Evolutionary conservation across 2,888 invertebrate genomes (phyloP).

Genomic region (Erebia epiphron): DNA sequence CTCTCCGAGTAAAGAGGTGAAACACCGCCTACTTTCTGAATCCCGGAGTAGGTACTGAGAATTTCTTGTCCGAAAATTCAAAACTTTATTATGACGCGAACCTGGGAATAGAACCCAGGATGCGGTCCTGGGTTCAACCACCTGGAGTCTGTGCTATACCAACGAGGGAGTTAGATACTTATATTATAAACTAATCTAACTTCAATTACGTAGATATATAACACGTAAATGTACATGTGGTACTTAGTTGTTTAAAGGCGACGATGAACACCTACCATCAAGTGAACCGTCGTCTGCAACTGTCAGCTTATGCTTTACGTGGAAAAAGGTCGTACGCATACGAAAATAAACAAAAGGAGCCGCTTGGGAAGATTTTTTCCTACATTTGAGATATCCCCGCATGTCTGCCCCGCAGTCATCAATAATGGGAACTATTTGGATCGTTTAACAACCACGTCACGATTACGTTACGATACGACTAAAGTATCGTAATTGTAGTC

Average conservation of each 20-base stretch:
- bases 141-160: too few species aligned
- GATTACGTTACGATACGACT: conserved; percentile 36
- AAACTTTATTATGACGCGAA: too few species aligned
- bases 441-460: conserved; percentile 36
- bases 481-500: too few species aligned
- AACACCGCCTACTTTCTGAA: too few species aligned
- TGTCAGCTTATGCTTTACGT: conserved; percentile 11
- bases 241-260: background rate
- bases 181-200: too few species aligned
- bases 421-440: conserved; percentile 48
- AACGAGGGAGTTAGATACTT: too few species aligned
- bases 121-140: too few species aligned
- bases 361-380: conserved; percentile 32
- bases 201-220: too few species aligned
- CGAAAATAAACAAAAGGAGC: conserved; percentile 28
- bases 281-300: conserved; percentile 17
- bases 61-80: too few species aligned
- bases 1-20: too few species aligned
- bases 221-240: background rate
- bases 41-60: too few species aligned
- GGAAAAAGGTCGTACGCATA: conserved; percentile 5
- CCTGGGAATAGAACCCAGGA: too few species aligned
- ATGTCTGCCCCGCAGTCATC: conserved; percentile 49
- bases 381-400: conserved; percentile 43
- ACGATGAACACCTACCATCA: conserved; percentile 1